phyloP scores from a whole-genome alignment of 2,888 invertebrate genomes.

The Lithophane socia region DNA sequence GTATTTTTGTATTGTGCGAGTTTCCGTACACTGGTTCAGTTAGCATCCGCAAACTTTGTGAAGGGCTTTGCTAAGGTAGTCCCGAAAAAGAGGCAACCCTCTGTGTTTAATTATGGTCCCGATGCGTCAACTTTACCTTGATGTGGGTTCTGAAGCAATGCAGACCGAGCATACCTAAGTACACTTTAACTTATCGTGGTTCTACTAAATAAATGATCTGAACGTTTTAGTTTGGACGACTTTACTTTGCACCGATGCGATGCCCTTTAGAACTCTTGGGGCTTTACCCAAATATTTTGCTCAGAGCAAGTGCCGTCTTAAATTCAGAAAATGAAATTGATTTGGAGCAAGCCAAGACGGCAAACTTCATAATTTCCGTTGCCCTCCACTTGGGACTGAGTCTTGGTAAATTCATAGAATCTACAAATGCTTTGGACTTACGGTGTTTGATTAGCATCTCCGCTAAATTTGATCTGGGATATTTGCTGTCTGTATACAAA shows the following conservation, averaged over 20 bases:
- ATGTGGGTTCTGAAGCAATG: slow-evolving; percentile 82
- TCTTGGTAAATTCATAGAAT: slow-evolving; percentile 47
- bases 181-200: slow-evolving; percentile 60
- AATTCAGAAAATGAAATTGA: slow-evolving; percentile 51
- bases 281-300: slow-evolving; percentile 16
- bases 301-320: slow-evolving; percentile 33
- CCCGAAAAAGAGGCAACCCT: slow-evolving; percentile 78
- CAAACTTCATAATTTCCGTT: slow-evolving; percentile 53
- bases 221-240: slow-evolving; percentile 59
- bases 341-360: slow-evolving; percentile 38
- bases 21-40: slow-evolving; percentile 59
- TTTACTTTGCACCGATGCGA: slow-evolving; percentile 52
- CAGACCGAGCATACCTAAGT: slow-evolving; percentile 70
- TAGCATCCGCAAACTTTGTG: slow-evolving; percentile 75
- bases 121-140: slow-evolving; percentile 83
- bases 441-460: slow-evolving; percentile 45
- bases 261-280: neutral
- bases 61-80: slow-evolving; percentile 75
- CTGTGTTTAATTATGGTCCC: slow-evolving; percentile 83
- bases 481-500: slow-evolving; percentile 40
- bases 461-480: slow-evolving; percentile 40
- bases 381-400: slow-evolving; percentile 28
- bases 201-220: slow-evolving; percentile 58
- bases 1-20: slow-evolving; percentile 38
- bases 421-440: slow-evolving; percentile 23